Percentiles rank a stretch among this genome's conserved stretches.
These are phyloP conservation scores for Miniopterus natalensis DNA, from an alignment of 2,113 vertebrate species.

Conservation along the genomic window DNA sequence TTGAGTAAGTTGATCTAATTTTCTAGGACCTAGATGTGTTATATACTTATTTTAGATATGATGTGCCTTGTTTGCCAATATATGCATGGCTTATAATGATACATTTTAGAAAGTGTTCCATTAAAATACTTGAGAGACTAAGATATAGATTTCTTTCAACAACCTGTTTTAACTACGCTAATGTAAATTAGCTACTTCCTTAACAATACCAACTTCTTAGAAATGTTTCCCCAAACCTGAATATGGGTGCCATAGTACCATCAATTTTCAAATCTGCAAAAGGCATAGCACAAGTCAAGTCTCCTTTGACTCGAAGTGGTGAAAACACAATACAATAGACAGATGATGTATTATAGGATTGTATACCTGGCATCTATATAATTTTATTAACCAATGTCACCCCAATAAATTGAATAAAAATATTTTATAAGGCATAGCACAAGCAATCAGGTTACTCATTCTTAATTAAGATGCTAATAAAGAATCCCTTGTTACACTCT, in stretches of 20 bases:
- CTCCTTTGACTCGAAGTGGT: neutral
- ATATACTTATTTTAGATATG: neutral
- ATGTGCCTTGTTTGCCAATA: neutral
- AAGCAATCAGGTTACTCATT: neutral
- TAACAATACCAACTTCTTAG: neutral
- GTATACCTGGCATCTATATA: neutral
- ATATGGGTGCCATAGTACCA: neutral
- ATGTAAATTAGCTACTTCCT: neutral
- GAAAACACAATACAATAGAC: neutral
- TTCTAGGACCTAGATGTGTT: neutral
- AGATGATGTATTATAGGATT: neutral
- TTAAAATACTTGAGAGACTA: neutral
- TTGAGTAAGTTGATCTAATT: neutral
- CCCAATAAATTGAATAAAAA: neutral
- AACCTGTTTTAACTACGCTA: neutral
- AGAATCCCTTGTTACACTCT: neutral
- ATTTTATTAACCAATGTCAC: neutral
- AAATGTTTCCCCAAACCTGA: constrained; percentile 24
- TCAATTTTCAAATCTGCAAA: neutral
- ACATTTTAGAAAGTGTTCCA: constrained; percentile 10
- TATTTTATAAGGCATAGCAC: neutral
- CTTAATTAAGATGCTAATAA: constrained; percentile 54
- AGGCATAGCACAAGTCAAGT: neutral
- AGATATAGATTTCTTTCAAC: constrained; percentile 2
- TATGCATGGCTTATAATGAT: neutral